A percentile compares a stretch with the other conserved stretches of the same genome.
These are phyloP conservation scores for Ovibos moschatus DNA, from an alignment of 2,113 vertebrate genomes.

Conservation along the genomic window DNA sequence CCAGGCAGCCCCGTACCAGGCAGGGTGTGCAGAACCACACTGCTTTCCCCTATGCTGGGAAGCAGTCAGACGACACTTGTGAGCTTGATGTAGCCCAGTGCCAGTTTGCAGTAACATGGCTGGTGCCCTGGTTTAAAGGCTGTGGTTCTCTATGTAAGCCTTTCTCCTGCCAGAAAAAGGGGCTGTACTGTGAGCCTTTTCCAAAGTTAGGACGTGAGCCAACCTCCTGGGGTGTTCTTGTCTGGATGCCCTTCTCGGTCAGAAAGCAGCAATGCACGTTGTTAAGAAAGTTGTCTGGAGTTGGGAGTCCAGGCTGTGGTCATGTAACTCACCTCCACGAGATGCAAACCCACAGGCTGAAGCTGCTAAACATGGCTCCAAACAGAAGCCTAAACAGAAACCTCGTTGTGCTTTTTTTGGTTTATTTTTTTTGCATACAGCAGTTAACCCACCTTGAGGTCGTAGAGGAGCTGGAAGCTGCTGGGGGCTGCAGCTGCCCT, in stretches of 20 bases:
- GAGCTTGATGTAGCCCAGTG: not conserved
- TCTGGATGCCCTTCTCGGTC: not conserved
- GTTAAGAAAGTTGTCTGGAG: not conserved
- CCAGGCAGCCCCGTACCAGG: not conserved
- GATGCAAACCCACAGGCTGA: not conserved
- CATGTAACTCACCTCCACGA: rapidly evolving
- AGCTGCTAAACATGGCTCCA: not conserved
- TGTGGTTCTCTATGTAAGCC: not conserved
- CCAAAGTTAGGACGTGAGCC: not conserved
- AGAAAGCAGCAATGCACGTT: not conserved
- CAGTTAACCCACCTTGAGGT: slow-evolving; percentile 86
- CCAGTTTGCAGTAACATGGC: not conserved
- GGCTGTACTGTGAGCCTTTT: not conserved
- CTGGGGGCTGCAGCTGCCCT: slow-evolving; percentile 89
- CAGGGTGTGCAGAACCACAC: not conserved
- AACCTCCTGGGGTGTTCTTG: not conserved
- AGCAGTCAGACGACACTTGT: not conserved
- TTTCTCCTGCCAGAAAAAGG: not conserved
- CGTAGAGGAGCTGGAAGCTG: slow-evolving; percentile 92
- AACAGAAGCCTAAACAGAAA: not conserved
- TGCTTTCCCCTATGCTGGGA: not conserved
- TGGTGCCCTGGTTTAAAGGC: not conserved
- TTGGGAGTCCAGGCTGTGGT: not conserved
- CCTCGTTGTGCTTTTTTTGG: not conserved
- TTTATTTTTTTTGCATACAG: not conserved